These are phyloP conservation scores for Rapana venosa DNA, from an alignment of 2,888 invertebrate species.

Conservation along the genomic window DNA sequence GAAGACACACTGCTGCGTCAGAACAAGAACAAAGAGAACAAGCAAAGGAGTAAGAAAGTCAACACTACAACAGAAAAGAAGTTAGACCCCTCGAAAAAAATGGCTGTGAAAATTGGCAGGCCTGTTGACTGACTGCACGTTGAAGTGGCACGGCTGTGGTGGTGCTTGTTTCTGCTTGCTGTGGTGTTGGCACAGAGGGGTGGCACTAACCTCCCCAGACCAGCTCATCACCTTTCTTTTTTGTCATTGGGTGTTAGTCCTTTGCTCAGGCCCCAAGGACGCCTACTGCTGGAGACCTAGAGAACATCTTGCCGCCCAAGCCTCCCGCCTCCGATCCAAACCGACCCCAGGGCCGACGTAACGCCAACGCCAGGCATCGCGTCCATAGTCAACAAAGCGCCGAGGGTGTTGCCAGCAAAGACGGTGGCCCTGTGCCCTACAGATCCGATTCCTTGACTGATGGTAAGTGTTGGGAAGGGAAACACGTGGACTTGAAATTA, in stretches of 20 bases:
- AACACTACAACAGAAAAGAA: no score
- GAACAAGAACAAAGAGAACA: no score
- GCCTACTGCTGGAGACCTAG: constrained; percentile 66
- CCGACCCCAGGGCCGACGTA: constrained; percentile 61
- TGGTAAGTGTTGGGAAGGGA: constrained; percentile 44
- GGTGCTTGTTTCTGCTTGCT: neutral
- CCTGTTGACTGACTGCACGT: neutral
- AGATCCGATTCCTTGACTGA: constrained; percentile 55
- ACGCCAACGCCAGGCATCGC: constrained; percentile 55
- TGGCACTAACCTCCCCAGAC: neutral
- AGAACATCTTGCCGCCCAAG: constrained; percentile 67
- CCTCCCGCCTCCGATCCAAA: constrained; percentile 74
- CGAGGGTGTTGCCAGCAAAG: neutral
- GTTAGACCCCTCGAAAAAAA: no score
- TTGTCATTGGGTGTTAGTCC: constrained; percentile 27
- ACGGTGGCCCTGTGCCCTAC: constrained; percentile 38
- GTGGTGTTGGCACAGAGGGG: neutral
- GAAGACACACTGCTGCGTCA: no score
- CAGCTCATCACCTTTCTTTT: neutral
- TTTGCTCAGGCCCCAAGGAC: constrained; percentile 60
- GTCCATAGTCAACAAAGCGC: constrained; percentile 28
- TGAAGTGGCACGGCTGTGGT: neutral
- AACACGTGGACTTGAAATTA: no score
- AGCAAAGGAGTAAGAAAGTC: no score
- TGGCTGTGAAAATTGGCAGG: no score